Percentiles rank a stretch among this genome's conserved stretches.
phyloP scores from a whole-genome alignment of 1,140 invertebrate genomes.

The Ips typographus region DNA sequence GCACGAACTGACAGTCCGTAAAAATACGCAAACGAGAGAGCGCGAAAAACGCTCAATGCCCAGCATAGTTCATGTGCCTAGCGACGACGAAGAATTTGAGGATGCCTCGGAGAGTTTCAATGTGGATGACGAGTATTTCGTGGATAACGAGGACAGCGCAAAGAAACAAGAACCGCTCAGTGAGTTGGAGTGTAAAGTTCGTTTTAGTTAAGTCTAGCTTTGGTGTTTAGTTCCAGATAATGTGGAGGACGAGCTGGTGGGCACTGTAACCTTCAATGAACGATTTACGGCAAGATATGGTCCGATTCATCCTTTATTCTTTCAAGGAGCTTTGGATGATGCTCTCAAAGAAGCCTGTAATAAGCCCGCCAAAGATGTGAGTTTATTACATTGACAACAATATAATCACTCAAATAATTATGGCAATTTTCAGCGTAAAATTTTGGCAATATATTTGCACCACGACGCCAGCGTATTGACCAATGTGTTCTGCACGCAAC shows the following conservation, averaged over 20 bases:
- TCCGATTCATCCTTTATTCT: constrained; percentile 83
- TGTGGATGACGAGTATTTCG: constrained; percentile 84
- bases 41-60: constrained; percentile 41
- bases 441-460: constrained; percentile 91
- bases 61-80: constrained; percentile 50
- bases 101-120: constrained; percentile 77
- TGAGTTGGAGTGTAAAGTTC: constrained; percentile 53
- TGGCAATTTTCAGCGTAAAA: constrained; percentile 73
- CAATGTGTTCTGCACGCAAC: constrained; percentile 95
- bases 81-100: constrained; percentile 83
- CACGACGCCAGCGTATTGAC: constrained; percentile 90
- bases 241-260: constrained; percentile 81
- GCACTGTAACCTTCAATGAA: constrained; percentile 81
- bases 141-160: constrained; percentile 67
- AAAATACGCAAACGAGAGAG: constrained; percentile 54
- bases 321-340: constrained; percentile 85
- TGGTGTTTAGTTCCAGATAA: constrained; percentile 76
- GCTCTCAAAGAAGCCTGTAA: constrained; percentile 85
- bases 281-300: constrained; percentile 83
- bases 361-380: constrained; percentile 85
- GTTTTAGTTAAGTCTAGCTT: background rate
- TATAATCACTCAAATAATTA: background rate
- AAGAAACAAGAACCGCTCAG: constrained; percentile 76
- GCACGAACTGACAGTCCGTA: constrained; percentile 67
- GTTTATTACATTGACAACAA: constrained; percentile 31